Evolutionary conservation across 2,888 invertebrate genomes (phyloP).

Genomic region (Anagyrus pseudococci): DNA sequence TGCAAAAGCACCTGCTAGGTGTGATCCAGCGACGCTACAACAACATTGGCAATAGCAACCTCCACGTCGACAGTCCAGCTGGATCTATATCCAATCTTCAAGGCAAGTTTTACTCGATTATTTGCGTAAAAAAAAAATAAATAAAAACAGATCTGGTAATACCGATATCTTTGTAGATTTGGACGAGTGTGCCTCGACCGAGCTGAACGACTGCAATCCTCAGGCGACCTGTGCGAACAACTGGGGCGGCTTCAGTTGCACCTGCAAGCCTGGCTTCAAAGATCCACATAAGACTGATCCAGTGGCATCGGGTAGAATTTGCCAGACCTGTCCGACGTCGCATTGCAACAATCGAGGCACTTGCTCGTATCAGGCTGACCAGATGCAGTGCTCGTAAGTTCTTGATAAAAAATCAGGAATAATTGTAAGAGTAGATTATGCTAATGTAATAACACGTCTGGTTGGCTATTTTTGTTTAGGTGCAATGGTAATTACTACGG

Average conservation of each 20-base stretch:
- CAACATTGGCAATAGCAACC: conserved; percentile 85
- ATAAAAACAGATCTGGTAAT: no score
- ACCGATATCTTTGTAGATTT: conserved; percentile 74
- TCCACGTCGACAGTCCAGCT: conserved; percentile 83
- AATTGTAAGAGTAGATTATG: no score
- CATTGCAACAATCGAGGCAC: conserved; percentile 85
- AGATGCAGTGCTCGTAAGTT: conserved; percentile 75
- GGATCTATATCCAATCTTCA: conserved; percentile 79
- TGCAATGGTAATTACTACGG: conserved; percentile 90
- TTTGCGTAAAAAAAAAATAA: no score
- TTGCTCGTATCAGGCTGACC: conserved; percentile 82
- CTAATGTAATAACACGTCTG: no score
- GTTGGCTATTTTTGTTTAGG: conserved; percentile 57
- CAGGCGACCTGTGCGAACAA: conserved; percentile 80
- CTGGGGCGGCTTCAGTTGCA: conserved; percentile 84
- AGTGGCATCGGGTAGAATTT: conserved; percentile 75
- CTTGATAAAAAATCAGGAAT: background rate
- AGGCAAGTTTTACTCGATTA: conserved; percentile 63
- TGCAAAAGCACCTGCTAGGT: conserved; percentile 84
- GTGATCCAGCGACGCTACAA: conserved; percentile 84
- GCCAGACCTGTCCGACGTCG: conserved; percentile 77
- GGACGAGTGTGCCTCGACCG: conserved; percentile 83
- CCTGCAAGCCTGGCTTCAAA: conserved; percentile 76
- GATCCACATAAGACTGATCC: conserved; percentile 77
- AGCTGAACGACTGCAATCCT: conserved; percentile 85